Base-by-base conservation (phyloP, 1,140 invertebrate genomes). In the Pararge aegeria region DNA sequence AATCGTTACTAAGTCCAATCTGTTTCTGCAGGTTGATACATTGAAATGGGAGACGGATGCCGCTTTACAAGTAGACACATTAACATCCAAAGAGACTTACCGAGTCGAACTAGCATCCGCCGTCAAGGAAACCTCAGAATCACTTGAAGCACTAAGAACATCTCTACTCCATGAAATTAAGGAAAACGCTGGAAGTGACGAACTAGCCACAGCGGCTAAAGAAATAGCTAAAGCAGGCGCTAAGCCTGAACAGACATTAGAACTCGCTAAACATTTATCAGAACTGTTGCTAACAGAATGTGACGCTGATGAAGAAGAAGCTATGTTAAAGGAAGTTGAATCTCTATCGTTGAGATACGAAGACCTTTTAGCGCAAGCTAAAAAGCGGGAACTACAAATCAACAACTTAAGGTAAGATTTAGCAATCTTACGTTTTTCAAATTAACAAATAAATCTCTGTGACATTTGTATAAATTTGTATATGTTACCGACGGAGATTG, bases 71-170 rank as follows among this genome's bases (percentile, higher is more conserved):
- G 95, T 96, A 0, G 93, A 96, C 64, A 97, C 95, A 19, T 92
- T 96, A 49, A 95, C 95, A 16, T 94, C 95, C 0, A 94, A 94
- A 76, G 95, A 96, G 77, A 95, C 95, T 0, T 96, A 96, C 70
- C 80, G 94, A 19, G 93, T 93, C 58, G 95, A 96, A 79, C 76
- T 96, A 9, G 89, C 92, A 13, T 91, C 92, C 10, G 95, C 95
- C 0, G 90, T 96, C 0, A 84, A 80, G 61, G 82, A 89, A 40
- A 71, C 83, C 0, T 83, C 81, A 5, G 84, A 85, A 16, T 59
- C 80, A 3, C 62, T 89, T 1, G 86, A 89, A 53, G 75, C 75
- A 1, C 65, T 89, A 1, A 64, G 78, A 65, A 75, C 61, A 1
- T 68, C 79, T 0, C 55, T 89, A 5, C 46, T 75, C 0, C 61